A percentile compares a stretch with the other conserved stretches of the same genome.
phyloP scores from a whole-genome alignment of 2,797 vertebrate species.

The Holocentrus rufus region DNA sequence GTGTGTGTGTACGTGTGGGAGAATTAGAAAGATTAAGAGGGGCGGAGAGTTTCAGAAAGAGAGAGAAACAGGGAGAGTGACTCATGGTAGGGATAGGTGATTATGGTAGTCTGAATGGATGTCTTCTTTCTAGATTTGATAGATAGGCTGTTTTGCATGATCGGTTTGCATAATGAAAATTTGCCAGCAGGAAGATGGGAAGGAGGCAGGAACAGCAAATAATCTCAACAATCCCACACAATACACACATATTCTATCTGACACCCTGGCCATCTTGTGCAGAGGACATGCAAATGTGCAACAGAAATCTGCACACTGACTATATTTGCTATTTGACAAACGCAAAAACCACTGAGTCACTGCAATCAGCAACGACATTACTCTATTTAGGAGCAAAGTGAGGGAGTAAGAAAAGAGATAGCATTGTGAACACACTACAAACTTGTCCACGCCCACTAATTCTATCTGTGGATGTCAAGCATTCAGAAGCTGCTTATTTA shows the following conservation, averaged over 20 bases:
- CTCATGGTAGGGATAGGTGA: neutral
- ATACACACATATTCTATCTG: too few species aligned
- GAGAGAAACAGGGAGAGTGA: neutral
- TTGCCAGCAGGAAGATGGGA: neutral
- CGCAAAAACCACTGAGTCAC: neutral
- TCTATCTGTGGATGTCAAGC: neutral
- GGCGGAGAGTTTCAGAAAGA: neutral
- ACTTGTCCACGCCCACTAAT: neutral
- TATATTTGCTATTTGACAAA: neutral
- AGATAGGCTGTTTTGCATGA: constrained; percentile 46
- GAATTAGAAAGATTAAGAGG: too few species aligned
- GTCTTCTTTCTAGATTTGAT: constrained; percentile 18
- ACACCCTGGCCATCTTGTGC: neutral
- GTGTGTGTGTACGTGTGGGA: constrained; percentile 3
- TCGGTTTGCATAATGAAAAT: constrained; percentile 65
- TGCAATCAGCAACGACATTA: neutral
- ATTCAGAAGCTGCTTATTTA: too few species aligned
- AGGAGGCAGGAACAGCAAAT: neutral
- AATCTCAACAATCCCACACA: neutral
- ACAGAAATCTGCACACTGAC: neutral
- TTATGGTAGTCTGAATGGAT: neutral
- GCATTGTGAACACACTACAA: neutral
- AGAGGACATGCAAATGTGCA: neutral
- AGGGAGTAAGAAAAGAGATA: neutral
- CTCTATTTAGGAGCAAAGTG: neutral